Evolutionary conservation across 2,113 vertebrate species (phyloP), one percentile per base, ranked within the genome.

Genomic region (Lanius ludovicianus): DNA sequence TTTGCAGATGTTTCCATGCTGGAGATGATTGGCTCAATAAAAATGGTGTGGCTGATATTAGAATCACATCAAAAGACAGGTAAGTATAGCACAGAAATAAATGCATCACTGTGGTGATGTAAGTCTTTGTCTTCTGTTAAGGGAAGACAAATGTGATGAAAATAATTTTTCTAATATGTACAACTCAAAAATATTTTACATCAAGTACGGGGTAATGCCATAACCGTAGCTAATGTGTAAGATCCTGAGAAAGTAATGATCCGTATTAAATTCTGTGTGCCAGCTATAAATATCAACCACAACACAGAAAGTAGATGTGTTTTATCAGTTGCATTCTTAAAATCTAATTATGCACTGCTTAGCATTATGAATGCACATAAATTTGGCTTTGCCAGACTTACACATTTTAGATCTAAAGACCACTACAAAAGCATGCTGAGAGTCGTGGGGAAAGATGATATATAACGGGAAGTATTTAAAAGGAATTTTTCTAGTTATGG

Each of bases 251-350:
- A 97, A 95, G 27, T 95, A 97, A 94, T 94, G 69, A 90, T 80
- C 57, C 25, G 44, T 64, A 62, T 85, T 90, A 94, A 95, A 92
- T 95, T 94, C 42, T 37, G 63, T 31, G 70, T 65, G 31, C 73
- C 44, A 84, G 47, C 89, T 95, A 94, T 93, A 97, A 94, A 93
- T 97, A 97, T 67, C 28, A 89, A n/a, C 57, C 93, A 81, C 21
- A 35, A 90, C 68, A 90, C 11, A 70, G 64, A 77, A 95, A 90
- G 27, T 33, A 91, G 76, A 73, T 1, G 6, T 57, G 19, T 73
- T 97, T 95, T 95, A 96, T 90, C 47, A 16, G 73, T 41, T 84
- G 23, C 27, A 64, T 81, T 89, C 81, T 83, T 91, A 88, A 67
- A 16, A 60, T 94, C 46, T 64, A 87, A 96, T 95, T 96, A 84